Evolutionary conservation across 2,113 vertebrate genomes (phyloP).

Genomic region (Brachypodius melanocephalos): DNA sequence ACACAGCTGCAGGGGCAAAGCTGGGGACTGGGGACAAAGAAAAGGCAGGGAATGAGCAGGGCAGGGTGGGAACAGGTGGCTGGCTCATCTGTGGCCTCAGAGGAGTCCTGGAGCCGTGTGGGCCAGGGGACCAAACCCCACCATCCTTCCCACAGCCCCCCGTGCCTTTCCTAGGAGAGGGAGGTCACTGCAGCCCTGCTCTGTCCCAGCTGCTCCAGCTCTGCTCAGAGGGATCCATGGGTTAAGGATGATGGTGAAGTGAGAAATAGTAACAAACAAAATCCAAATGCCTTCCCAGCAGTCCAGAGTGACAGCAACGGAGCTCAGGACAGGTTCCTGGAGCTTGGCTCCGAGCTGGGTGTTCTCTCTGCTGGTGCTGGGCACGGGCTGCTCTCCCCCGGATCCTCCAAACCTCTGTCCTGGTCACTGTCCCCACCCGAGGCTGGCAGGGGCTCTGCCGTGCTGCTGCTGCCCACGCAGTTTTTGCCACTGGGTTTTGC

Average conservation of each 20-base stretch:
- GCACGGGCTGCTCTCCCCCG: not conserved
- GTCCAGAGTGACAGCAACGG: not conserved
- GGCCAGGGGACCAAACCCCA: not conserved
- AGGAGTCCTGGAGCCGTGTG: fast-evolving
- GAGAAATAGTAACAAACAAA: constrained; percentile 3
- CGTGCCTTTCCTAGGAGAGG: not conserved
- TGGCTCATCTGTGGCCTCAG: not conserved
- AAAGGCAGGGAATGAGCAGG: fast-evolving
- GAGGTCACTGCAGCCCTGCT: not conserved
- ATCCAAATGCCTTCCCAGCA: not conserved
- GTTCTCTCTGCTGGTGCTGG: not conserved
- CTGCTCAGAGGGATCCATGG: not conserved
- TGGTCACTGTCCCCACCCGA: fast-evolving
- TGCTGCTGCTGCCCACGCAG: not conserved
- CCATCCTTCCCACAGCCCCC: not conserved
- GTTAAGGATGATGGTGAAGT: constrained; percentile 54
- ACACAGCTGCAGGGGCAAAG: not conserved
- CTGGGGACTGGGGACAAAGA: fast-evolving
- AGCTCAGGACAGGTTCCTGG: constrained; percentile 43
- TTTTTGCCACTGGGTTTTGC: not conserved
- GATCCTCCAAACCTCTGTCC: not conserved
- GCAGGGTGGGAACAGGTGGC: not conserved
- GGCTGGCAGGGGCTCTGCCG: not conserved
- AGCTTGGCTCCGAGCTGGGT: not conserved
- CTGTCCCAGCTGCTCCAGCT: not conserved